phyloP scores from a whole-genome alignment of 2,797 vertebrate genomes.

The Babyrousa celebensis region DNA sequence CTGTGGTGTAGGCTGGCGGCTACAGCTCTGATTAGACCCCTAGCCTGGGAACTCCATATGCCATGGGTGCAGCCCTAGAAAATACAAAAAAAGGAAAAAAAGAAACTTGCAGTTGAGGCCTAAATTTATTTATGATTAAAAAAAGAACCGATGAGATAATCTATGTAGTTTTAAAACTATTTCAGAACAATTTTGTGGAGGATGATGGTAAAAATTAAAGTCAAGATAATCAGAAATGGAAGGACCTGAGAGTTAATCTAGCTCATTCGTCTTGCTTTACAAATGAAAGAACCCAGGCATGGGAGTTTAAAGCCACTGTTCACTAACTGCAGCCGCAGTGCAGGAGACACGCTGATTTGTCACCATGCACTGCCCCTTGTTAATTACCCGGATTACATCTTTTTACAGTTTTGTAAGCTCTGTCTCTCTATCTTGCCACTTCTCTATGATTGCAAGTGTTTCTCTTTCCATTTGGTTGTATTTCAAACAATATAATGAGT shows the following conservation, averaged over 20 bases:
- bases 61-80: too few species aligned
- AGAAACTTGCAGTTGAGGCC: background rate
- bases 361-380: background rate
- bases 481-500: constrained; percentile 32
- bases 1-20: too few species aligned
- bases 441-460: background rate
- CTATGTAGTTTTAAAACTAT: background rate
- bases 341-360: background rate
- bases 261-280: background rate
- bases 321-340: background rate
- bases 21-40: too few species aligned
- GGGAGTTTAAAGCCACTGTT: too few species aligned
- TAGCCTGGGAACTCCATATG: too few species aligned
- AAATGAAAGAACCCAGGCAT: background rate
- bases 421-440: background rate
- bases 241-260: background rate
- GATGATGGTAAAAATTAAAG: constrained; percentile 29
- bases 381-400: background rate
- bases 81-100: too few species aligned
- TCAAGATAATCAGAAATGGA: background rate
- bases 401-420: background rate
- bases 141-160: background rate
- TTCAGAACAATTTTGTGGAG: constrained; percentile 34
- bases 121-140: background rate
- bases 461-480: background rate